phyloP scores from a whole-genome alignment of 2,888 invertebrate genomes.

The Tenthredo scrophulariae region DNA sequence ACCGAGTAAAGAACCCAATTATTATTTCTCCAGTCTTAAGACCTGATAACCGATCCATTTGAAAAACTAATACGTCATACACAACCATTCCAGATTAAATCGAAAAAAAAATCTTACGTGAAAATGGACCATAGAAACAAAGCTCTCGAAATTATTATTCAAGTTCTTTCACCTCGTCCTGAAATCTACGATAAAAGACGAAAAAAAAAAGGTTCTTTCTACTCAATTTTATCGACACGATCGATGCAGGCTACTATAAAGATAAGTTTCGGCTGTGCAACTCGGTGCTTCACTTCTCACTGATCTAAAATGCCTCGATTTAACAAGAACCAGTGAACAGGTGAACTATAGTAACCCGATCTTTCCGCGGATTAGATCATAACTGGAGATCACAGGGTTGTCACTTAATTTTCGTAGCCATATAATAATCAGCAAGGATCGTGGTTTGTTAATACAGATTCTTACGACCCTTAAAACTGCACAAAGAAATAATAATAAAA shows the following conservation, averaged over 20 bases:
- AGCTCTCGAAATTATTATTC: background rate
- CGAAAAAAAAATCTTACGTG: background rate
- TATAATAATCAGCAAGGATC: background rate
- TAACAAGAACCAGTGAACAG: constrained; percentile 13
- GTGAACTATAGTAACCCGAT: constrained; percentile 1
- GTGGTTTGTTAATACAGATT: background rate
- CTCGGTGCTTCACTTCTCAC: constrained; percentile 36
- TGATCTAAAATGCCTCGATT: constrained; percentile 14
- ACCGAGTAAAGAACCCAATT: constrained; percentile 4
- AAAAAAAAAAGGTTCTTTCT: background rate
- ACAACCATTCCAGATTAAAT: background rate
- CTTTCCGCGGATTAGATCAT: background rate
- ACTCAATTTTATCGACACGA: background rate
- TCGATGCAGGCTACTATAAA: background rate
- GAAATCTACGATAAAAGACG: background rate
- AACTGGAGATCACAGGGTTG: background rate
- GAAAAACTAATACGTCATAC: background rate
- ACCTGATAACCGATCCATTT: background rate
- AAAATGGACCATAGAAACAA: background rate
- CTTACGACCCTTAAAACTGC: background rate
- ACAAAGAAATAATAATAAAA: background rate
- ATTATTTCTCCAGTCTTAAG: background rate
- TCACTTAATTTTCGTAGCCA: background rate
- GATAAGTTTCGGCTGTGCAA: background rate
- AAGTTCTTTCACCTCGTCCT: background rate